These are phyloP conservation scores for Clarias macrocephalus DNA, from an alignment of 2,113 vertebrate genomes.

Conservation along the genomic window DNA sequence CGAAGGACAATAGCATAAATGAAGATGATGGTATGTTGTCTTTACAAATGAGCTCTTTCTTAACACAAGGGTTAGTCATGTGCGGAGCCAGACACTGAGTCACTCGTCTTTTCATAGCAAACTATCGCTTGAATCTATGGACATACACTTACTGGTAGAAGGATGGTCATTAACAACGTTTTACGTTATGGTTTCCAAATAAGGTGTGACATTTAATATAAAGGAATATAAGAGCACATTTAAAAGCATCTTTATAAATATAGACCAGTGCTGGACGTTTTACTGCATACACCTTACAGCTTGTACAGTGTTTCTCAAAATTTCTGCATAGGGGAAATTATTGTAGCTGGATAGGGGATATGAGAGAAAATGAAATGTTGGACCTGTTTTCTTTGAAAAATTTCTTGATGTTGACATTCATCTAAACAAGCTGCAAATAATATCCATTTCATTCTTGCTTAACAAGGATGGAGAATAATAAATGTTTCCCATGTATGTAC, in stretches of 20 bases:
- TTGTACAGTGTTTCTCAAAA: too few relatives aligned
- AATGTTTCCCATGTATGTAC: background rate
- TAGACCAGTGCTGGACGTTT: background rate
- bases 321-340: too few relatives aligned
- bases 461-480: too few relatives aligned
- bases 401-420: too few relatives aligned
- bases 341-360: too few relatives aligned
- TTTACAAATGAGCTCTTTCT: constrained; percentile 48
- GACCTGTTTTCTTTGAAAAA: too few relatives aligned
- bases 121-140: constrained; percentile 23
- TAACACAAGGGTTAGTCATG: constrained; percentile 43
- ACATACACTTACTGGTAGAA: background rate
- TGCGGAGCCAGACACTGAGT: constrained; percentile 35
- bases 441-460: too few relatives aligned
- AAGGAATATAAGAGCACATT: background rate
- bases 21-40: constrained; percentile 47
- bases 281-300: background rate
- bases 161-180: background rate
- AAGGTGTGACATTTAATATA: background rate
- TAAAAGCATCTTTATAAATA: background rate
- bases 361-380: too few relatives aligned
- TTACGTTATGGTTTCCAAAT: background rate
- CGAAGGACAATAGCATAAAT: constrained; percentile 40
- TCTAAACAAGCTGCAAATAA: too few relatives aligned
- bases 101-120: constrained; percentile 6